Evolutionary conservation across 2,113 vertebrate genomes (phyloP).

Genomic region (Chamaetylas fuelleborni): DNA sequence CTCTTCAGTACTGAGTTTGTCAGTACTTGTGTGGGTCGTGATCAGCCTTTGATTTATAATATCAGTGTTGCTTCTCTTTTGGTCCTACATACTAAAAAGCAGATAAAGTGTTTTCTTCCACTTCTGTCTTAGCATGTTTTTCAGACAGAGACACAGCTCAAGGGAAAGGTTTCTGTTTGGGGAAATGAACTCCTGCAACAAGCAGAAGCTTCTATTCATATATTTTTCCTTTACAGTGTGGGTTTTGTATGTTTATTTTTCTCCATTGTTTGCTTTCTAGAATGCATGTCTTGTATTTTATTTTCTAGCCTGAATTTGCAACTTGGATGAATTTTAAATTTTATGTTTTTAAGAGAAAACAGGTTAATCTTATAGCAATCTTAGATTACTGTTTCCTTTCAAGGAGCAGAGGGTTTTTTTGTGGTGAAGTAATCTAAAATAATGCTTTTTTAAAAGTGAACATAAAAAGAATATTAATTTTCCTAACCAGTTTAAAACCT

Average conservation of each 20-base stretch:
- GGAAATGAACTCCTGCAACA: background rate
- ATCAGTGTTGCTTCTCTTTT: background rate
- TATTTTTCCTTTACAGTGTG: background rate
- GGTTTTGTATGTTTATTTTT: background rate
- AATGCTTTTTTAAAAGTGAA: background rate
- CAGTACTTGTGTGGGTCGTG: background rate
- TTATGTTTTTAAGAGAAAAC: background rate
- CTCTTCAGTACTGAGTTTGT: background rate
- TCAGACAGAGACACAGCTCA: background rate
- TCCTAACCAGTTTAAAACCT: background rate
- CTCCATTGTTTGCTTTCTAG: background rate
- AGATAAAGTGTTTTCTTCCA: background rate
- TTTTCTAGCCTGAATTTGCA: background rate
- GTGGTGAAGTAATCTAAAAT: background rate
- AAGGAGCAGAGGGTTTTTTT: background rate
- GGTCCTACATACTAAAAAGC: background rate
- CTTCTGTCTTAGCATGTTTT: background rate
- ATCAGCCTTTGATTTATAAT: background rate
- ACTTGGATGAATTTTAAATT: background rate
- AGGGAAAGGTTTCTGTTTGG: background rate
- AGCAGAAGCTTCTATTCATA: background rate
- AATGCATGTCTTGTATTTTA: background rate
- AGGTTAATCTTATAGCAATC: background rate
- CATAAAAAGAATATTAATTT: background rate
- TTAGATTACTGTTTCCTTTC: background rate